Evolutionary conservation across 1,140 invertebrate species (phyloP), one percentile per base, ranked within the genome.

Genomic region (Scaptomyza pallida): DNA sequence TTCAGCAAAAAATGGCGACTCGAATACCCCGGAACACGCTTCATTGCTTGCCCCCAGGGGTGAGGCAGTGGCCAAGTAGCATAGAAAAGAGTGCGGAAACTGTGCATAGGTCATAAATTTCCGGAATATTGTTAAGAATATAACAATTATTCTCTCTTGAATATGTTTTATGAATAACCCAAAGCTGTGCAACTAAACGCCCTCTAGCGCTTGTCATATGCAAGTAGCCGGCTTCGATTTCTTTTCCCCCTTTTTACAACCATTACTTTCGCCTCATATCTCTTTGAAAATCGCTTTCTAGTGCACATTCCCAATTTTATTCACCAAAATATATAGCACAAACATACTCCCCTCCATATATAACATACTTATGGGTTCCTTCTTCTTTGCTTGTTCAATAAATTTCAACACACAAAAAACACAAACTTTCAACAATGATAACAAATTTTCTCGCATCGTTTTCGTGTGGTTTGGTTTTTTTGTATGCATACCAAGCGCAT

Each of bases 121-220:
- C 75, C 64, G 59, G 63, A 82, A 88, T 88, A 88, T 88, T 86
- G 78, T 86, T 82, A 86, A 86, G 78, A 78, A 82, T 88, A 88
- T 82, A 88, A 86, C 74, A 86, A 86, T 88, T 76, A 61, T 51
- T 69, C 48, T 69, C 17, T 23, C 12, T 43, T 19, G 23, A 26
- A 3, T 48, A 52, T 68, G 61, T 68, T 62, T 62, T 69, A 48
- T 54, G 50, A 15, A 45, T 68, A 26, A 60, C 48, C 57, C n/a
- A 55, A 63, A 62, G 26, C 23, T 70, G 51, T 26, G 23, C 23
- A 23, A 23, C 35, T 33, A 55, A 13, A 51, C 23, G 23, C 67
- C 60, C 60, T 56, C 60, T 70, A 26, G 50, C 51, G 67, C 13
- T n/a, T 21, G 16, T n/a, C 43, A 21, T 19, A 13, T 48, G 50